Conservation (phyloP, 2,113 vertebrate species). For the Pseudorasbora parva region DNA sequence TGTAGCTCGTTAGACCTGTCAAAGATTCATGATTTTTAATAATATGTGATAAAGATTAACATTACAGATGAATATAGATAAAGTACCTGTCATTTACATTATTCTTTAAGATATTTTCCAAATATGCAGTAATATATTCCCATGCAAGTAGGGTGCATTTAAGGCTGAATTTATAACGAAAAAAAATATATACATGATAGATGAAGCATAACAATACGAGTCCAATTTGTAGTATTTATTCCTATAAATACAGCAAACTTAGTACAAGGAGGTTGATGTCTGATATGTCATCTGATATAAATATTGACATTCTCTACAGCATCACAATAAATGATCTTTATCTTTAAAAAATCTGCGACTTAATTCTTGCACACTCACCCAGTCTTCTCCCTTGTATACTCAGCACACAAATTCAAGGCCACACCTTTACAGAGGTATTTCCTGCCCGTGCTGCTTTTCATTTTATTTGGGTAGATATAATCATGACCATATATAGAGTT, state of each 20-base stretch:
- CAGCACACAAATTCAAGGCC: no score
- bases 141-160: no score
- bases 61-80: not conserved
- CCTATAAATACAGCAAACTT: not conserved
- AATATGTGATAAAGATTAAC: not conserved
- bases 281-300: not conserved
- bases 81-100: no score
- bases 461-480: not conserved
- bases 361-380: not conserved
- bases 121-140: no score
- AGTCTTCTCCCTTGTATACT: not conserved
- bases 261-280: not conserved
- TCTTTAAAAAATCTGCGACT: not conserved
- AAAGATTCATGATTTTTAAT: not conserved
- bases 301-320: not conserved
- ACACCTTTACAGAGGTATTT: not conserved
- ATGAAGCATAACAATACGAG: not conserved
- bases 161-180: no score
- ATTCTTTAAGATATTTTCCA: not conserved
- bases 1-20: not conserved
- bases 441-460: not conserved
- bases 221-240: not conserved
- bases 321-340: not conserved
- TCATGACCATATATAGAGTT: constrained; percentile 4
- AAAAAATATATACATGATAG: not conserved